Conservation (phyloP, 2,888 invertebrate species). For the Hanleya hanleyi region DNA sequence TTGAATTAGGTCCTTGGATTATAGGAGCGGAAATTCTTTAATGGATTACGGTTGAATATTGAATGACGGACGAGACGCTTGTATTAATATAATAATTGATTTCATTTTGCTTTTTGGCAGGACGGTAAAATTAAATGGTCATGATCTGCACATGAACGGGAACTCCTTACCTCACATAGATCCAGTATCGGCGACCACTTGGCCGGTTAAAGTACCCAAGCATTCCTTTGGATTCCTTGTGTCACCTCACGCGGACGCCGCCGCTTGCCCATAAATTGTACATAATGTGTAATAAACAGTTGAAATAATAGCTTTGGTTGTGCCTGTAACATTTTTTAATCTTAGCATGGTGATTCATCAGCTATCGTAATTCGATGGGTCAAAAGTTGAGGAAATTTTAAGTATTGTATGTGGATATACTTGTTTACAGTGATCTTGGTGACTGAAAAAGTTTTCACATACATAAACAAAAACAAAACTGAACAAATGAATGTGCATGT, state of each 20-base stretch:
- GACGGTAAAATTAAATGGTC: conserved; percentile 1
- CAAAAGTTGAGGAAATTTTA: no score
- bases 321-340: no score
- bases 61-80: no score
- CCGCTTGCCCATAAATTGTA: not conserved
- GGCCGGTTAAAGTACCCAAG: not conserved
- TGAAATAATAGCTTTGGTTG: no score
- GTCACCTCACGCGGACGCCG: not conserved
- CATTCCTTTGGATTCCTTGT: conserved; percentile 1
- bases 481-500: not conserved
- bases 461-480: not conserved
- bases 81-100: no score
- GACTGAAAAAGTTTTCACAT: not conserved
- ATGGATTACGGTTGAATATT: no score
- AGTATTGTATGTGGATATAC: not conserved
- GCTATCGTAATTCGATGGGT: no score
- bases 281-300: not conserved
- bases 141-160: conserved; percentile 1
- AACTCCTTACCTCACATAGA: not conserved
- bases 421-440: not conserved
- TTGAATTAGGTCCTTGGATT: no score
- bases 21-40: no score
- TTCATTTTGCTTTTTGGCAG: not conserved
- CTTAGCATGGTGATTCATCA: no score
- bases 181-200: not conserved